Percentiles rank a stretch among this genome's conserved stretches.
phyloP scores from a whole-genome alignment of 1,140 invertebrate species.

The Branchinecta lynchi region DNA sequence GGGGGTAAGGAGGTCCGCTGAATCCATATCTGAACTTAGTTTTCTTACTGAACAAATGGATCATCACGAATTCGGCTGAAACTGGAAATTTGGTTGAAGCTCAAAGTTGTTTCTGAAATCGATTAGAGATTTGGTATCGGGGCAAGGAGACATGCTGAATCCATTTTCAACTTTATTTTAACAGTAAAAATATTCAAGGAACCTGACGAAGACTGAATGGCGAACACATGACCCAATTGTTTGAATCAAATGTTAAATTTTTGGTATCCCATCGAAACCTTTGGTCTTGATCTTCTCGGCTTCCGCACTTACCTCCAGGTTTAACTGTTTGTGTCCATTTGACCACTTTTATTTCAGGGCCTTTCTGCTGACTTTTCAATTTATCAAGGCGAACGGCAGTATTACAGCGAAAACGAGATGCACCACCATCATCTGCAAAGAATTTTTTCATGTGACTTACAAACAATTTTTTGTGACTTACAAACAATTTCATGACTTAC shows the following conservation, averaged over 20 bases:
- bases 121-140: no score
- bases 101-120: no score
- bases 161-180: no score
- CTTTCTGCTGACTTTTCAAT: background rate
- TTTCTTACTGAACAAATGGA: no score
- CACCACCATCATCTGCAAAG: background rate
- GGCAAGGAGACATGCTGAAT: no score
- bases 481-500: no score
- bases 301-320: background rate
- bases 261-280: background rate
- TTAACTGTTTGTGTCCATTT: background rate
- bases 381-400: background rate
- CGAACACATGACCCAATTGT: background rate
- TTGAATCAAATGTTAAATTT: background rate
- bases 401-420: slow-evolving; percentile 2
- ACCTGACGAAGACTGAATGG: no score
- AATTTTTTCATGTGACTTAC: no score
- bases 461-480: no score
- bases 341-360: background rate
- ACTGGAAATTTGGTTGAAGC: background rate
- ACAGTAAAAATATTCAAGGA: no score
- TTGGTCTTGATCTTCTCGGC: background rate
- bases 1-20: no score
- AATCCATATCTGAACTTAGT: background rate
- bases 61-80: no score